These are phyloP conservation scores for Maniola hyperantus DNA, from an alignment of 2,888 invertebrate genomes.

Conservation along the genomic window DNA sequence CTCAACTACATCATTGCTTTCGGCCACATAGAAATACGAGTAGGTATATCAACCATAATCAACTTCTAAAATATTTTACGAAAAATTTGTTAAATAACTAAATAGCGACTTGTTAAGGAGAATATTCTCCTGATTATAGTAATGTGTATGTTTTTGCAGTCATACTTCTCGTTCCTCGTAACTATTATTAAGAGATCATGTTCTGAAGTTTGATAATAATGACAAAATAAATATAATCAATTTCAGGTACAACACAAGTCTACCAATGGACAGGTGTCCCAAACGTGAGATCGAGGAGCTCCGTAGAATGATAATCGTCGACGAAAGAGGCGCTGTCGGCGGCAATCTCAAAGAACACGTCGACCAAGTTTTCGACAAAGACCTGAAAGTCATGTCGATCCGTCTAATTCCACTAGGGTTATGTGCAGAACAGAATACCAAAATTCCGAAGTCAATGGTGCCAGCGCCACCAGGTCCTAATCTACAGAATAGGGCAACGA, in stretches of 20 bases:
- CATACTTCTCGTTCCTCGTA: too few species aligned
- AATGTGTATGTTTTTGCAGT: too few species aligned
- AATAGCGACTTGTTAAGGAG: too few species aligned
- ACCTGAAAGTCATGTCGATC: conserved; percentile 87
- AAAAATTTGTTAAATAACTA: too few species aligned
- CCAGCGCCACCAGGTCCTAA: conserved; percentile 56
- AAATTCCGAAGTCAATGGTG: conserved; percentile 55
- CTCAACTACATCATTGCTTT: too few species aligned
- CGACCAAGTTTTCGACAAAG: conserved; percentile 86
- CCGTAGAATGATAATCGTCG: conserved; percentile 86
- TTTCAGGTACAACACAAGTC: conserved; percentile 88
- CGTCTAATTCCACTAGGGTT: conserved; percentile 83
- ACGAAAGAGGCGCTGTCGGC: conserved; percentile 73
- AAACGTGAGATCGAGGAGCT: conserved; percentile 88
- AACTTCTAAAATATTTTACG: too few species aligned
- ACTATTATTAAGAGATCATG: too few species aligned
- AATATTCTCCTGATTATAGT: too few species aligned
- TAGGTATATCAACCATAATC: too few species aligned
- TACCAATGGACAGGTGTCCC: conserved; percentile 89
- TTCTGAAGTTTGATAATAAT: too few species aligned
- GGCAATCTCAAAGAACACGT: conserved; percentile 80
- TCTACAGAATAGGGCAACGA: conserved; percentile 59
- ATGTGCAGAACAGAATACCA: conserved; percentile 79
- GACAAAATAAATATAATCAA: neutral
- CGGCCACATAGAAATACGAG: too few species aligned